Percentiles rank a stretch among this genome's conserved stretches.
Evolutionary conservation across 2,113 vertebrate genomes (phyloP).

Genomic region (Lophotis ruficrista): DNA sequence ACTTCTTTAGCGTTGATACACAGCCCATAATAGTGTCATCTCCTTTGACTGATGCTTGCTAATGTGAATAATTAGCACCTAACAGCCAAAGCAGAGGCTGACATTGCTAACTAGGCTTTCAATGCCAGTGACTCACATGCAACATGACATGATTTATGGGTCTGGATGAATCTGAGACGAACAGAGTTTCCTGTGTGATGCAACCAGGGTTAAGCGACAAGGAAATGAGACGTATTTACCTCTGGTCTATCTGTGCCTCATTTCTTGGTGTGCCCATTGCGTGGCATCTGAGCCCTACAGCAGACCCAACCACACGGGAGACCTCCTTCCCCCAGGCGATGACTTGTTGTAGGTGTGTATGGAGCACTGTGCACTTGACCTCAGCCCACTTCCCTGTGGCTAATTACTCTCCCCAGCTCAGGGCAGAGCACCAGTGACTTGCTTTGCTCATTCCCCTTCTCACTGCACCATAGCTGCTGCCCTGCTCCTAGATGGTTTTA

Average conservation of each 20-base stretch:
- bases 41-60: conserved; percentile 2
- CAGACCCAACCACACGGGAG: not conserved
- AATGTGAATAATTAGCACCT: conserved; percentile 10
- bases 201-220: not conserved
- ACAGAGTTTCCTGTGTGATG: not conserved
- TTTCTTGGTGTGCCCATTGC: not conserved
- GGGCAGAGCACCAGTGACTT: not conserved
- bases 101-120: not conserved
- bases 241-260: not conserved
- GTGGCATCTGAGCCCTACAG: not conserved
- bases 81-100: not conserved
- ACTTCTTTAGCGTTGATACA: not conserved
- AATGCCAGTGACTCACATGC: not conserved
- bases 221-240: not conserved
- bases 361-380: not conserved
- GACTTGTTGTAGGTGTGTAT: not conserved
- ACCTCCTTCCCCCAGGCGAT: not conserved
- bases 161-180: not conserved
- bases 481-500: not conserved
- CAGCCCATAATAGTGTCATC: not conserved
- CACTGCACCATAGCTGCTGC: not conserved
- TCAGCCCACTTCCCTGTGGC: not conserved
- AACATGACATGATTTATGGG: not conserved
- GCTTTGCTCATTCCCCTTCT: not conserved
- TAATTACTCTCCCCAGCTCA: not conserved